phyloP scores from a whole-genome alignment of 53 echinoderm and acorn worm species.

The Paracentrotus lividus region DNA sequence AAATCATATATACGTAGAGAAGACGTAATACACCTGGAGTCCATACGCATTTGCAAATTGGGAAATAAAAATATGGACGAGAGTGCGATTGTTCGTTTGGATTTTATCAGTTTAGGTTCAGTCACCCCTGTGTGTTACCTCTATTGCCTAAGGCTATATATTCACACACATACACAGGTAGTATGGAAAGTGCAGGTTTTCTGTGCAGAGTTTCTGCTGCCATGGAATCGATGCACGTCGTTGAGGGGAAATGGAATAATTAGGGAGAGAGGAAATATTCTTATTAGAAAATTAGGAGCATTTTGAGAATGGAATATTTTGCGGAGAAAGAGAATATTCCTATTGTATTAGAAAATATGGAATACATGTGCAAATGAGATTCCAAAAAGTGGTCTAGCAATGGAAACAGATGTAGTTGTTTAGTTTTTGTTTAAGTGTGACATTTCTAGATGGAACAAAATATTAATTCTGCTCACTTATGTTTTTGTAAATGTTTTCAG shows the following conservation, averaged over 20 bases:
- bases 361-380: conserved; percentile 10
- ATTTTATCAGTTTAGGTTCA: neutral
- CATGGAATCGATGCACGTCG: neutral
- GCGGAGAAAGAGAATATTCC: neutral
- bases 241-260: conserved; percentile 22
- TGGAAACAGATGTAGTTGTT: neutral
- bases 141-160: neutral
- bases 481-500: too few species aligned
- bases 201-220: neutral
- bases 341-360: conserved; percentile 2
- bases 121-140: neutral
- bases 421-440: neutral
- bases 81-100: neutral
- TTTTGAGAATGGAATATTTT: conserved; percentile 29
- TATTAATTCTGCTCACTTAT: too few species aligned
- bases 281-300: conserved; percentile 9
- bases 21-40: neutral
- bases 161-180: conserved; percentile 10
- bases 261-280: neutral
- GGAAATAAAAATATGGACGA: neutral
- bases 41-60: neutral
- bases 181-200: neutral
- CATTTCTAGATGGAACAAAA: neutral
- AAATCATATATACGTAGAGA: neutral
- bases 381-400: neutral